Evolutionary conservation across 2,888 invertebrate species (phyloP).

Genomic region (Shargacucullia verbasci): DNA sequence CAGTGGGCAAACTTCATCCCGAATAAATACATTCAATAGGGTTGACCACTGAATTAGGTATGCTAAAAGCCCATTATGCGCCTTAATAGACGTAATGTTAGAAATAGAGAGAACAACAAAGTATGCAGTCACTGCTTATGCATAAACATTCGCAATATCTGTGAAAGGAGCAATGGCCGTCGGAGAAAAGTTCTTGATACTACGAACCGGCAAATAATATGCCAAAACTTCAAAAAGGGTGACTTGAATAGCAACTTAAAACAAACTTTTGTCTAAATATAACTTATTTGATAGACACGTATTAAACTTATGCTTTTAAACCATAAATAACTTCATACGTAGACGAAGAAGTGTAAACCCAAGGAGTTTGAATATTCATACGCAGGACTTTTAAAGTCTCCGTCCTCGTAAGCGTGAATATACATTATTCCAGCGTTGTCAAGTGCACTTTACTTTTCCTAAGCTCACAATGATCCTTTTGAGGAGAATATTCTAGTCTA

Average conservation of each 20-base stretch:
- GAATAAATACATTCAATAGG: conserved; percentile 25
- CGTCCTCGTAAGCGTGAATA: conserved; percentile 7
- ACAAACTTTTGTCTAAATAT: too few species aligned
- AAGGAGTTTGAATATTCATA: conserved; percentile 50
- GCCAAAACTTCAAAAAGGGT: too few species aligned
- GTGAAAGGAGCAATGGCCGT: conserved; percentile 12
- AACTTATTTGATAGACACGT: too few species aligned
- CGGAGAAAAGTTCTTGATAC: conserved; percentile 2
- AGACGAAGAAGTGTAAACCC: not conserved
- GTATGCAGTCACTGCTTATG: conserved; percentile 5
- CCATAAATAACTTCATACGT: conserved; percentile 10
- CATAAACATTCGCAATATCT: conserved; percentile 8
- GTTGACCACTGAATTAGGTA: conserved; percentile 14
- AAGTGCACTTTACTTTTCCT: conserved; percentile 25
- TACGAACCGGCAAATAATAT: not conserved
- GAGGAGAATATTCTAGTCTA: conserved; percentile 13
- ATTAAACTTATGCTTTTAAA: not conserved
- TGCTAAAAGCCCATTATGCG: conserved; percentile 28
- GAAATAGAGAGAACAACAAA: conserved; percentile 1
- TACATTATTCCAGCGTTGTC: conserved; percentile 31
- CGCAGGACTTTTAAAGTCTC: conserved; percentile 39
- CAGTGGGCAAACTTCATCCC: conserved; percentile 17
- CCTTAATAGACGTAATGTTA: conserved; percentile 9
- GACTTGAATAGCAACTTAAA: too few species aligned
- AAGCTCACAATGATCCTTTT: conserved; percentile 20